phyloP scores from a whole-genome alignment of 2,113 vertebrate species.

The Gracilinanus agilis region DNA sequence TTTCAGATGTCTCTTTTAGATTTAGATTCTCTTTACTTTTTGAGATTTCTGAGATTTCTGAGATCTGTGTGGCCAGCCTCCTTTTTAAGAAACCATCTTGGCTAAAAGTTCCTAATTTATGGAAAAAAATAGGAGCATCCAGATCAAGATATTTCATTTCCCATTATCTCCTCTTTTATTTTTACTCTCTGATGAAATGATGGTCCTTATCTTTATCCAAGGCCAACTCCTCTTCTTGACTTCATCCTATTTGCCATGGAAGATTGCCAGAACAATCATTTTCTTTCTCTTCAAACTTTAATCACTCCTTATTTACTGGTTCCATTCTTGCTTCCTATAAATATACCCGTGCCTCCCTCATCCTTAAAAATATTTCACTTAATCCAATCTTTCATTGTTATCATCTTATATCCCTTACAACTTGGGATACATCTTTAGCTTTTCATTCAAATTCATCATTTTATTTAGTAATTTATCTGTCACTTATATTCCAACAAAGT shows the following conservation, averaged over 20 bases:
- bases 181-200: neutral
- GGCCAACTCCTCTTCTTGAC: neutral
- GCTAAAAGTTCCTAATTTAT: neutral
- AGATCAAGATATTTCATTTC: neutral
- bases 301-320: neutral
- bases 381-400: too few relatives aligned
- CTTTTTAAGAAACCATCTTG: neutral
- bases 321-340: neutral
- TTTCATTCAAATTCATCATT: too few relatives aligned
- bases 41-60: neutral
- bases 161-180: neutral
- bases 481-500: neutral
- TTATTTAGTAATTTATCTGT: neutral
- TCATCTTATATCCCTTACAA: too few relatives aligned
- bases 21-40: too few relatives aligned
- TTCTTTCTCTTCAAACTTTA: neutral
- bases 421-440: too few relatives aligned
- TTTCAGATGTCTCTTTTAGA: neutral
- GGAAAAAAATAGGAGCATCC: neutral
- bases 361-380: too few relatives aligned
- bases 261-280: neutral
- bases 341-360: neutral
- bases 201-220: neutral
- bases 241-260: neutral
- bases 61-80: neutral